These are phyloP conservation scores for Brachionichthys hirsutus DNA, from an alignment of 2,113 vertebrate genomes.

Conservation along the genomic window DNA sequence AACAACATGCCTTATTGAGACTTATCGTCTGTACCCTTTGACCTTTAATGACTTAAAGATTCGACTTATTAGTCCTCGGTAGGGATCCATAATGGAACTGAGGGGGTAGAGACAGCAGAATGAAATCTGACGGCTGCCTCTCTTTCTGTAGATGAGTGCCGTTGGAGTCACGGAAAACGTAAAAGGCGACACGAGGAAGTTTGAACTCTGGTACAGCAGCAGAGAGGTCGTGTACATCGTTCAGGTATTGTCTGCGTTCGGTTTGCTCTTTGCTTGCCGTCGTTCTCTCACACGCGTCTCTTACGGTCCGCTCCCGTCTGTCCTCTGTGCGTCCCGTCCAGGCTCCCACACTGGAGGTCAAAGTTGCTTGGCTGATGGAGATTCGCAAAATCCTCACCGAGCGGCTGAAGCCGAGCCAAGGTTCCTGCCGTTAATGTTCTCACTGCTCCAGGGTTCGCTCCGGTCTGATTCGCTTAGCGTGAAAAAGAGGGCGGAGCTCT, in stretches of 20 bases:
- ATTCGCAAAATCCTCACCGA: slow-evolving; percentile 89
- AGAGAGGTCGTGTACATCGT: slow-evolving; percentile 93
- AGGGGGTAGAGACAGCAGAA: neutral
- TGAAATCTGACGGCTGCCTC: neutral
- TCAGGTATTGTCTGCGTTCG: slow-evolving; percentile 81
- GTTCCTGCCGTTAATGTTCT: slow-evolving; percentile 60
- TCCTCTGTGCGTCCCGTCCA: slow-evolving; percentile 52
- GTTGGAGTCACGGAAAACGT: slow-evolving; percentile 92
- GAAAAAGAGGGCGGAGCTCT: neutral
- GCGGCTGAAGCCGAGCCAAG: slow-evolving; percentile 84
- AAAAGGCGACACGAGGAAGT: slow-evolving; percentile 94
- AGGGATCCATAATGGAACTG: neutral
- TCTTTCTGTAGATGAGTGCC: slow-evolving; percentile 84
- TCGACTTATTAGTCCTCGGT: neutral
- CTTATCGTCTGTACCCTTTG: neutral
- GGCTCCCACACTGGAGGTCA: slow-evolving; percentile 90
- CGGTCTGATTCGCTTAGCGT: neutral
- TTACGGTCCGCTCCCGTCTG: slow-evolving; percentile 8
- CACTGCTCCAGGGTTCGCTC: neutral
- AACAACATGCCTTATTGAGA: slow-evolving; percentile 36
- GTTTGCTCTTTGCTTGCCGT: neutral
- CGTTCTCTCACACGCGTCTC: neutral
- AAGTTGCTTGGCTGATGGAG: slow-evolving; percentile 90
- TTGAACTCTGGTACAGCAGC: slow-evolving; percentile 93
- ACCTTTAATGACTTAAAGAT: neutral